These are phyloP conservation scores for Metopolophium dirhodum DNA, from an alignment of 1,140 invertebrate genomes.

Conservation along the genomic window DNA sequence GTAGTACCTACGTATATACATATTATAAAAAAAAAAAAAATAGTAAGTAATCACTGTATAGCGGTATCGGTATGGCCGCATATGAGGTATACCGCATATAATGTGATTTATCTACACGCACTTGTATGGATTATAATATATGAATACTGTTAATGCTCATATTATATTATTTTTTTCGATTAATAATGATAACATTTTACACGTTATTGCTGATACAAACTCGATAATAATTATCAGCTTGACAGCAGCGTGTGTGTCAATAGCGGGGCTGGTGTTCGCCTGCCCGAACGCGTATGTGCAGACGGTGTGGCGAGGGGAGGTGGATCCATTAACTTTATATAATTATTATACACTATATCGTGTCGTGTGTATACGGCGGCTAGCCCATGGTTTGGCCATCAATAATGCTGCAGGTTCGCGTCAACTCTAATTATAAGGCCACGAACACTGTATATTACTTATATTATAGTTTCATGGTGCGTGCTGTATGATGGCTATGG, in stretches of 20 bases:
- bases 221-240: neutral
- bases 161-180: too few species aligned
- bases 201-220: neutral
- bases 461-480: neutral
- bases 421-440: slow-evolving; percentile 36
- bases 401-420: slow-evolving; percentile 10
- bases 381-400: neutral
- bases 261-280: neutral
- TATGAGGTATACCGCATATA: too few species aligned
- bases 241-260: neutral
- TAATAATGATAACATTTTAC: neutral
- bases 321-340: neutral
- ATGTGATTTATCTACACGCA: neutral
- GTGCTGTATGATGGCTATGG: neutral
- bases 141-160: too few species aligned
- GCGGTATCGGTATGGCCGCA: too few species aligned
- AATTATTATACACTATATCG: neutral
- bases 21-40: too few species aligned
- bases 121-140: too few species aligned
- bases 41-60: too few species aligned
- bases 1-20: too few species aligned
- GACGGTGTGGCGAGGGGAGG: neutral
- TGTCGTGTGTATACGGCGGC: neutral
- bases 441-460: neutral
- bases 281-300: neutral